Conservation (phyloP, 1,140 invertebrate genomes). For the Scaptomyza hsui region DNA sequence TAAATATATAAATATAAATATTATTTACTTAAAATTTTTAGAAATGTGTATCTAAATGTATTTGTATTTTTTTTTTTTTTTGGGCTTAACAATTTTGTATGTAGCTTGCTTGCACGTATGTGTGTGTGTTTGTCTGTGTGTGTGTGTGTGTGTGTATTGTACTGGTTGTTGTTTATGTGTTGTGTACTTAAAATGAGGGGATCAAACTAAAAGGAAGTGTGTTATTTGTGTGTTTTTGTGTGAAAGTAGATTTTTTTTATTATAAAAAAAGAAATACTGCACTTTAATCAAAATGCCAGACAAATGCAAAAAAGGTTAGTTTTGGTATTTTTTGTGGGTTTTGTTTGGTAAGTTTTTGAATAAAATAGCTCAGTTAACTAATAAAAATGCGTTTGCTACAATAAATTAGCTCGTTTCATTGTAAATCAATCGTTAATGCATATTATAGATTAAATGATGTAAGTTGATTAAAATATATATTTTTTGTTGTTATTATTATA, state of each 20-base stretch:
- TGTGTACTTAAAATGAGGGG: conserved; percentile 33
- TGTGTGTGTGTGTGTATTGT: conserved; percentile 6
- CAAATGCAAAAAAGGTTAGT: conserved; percentile 49
- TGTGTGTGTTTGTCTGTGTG: conserved; percentile 22
- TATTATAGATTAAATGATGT: conserved; percentile 30
- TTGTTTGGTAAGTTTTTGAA: conserved; percentile 1
- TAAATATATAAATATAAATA: conserved; percentile 12
- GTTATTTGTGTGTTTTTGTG: conserved; percentile 11
- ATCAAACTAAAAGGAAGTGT: conserved; percentile 29
- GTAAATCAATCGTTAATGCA: conserved; percentile 37
- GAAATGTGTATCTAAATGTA: conserved; percentile 35
- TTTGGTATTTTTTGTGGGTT: conserved; percentile 1
- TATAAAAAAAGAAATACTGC: conserved; percentile 17
- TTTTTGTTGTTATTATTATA: conserved; percentile 9
- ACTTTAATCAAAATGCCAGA: conserved; percentile 50
- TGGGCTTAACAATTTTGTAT: conserved; percentile 39
- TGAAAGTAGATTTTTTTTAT: neutral
- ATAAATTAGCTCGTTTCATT: conserved; percentile 25
- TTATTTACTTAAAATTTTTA: conserved; percentile 19
- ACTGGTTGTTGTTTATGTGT: neutral
- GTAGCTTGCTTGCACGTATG: conserved; percentile 61
- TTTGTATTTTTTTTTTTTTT: conserved; percentile 13
- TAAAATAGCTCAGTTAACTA: conserved; percentile 33
- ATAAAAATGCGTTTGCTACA: conserved; percentile 43
- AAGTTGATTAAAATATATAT: conserved; percentile 31